Evolutionary conservation across 1,140 invertebrate genomes (phyloP).

Genomic region (Subanguina moxae): DNA sequence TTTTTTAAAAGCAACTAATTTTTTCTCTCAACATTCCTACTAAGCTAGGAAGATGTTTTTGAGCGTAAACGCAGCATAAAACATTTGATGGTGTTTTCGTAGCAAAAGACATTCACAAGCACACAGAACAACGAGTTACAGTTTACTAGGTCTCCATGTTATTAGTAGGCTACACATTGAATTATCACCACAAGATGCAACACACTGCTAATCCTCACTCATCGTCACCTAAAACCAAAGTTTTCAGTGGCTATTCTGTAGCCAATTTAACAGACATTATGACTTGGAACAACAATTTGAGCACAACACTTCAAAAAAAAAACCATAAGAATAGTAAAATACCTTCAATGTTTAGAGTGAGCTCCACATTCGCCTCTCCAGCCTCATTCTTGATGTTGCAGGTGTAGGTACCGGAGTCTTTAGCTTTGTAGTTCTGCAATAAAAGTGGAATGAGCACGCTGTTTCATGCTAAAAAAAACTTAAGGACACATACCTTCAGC

Average conservation of each 20-base stretch:
- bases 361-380: slow-evolving; percentile 94
- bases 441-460: slow-evolving; percentile 2
- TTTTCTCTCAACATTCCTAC: too few species aligned
- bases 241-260: too few species aligned
- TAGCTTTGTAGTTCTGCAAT: slow-evolving; percentile 80
- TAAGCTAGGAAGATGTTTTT: background rate
- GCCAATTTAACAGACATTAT: background rate
- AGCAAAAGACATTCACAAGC: background rate
- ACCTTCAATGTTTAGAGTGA: slow-evolving; percentile 93
- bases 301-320: slow-evolving; percentile 1
- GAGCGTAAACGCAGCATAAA: background rate
- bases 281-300: background rate
- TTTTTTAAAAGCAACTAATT: too few species aligned
- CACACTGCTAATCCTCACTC: background rate
- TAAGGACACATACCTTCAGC: slow-evolving; percentile 52
- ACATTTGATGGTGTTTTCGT: slow-evolving; percentile 9
- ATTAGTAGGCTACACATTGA: too few species aligned
- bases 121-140: background rate
- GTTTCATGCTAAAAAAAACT: slow-evolving; percentile 14
- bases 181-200: too few species aligned
- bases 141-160: background rate
- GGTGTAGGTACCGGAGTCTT: slow-evolving; percentile 92
- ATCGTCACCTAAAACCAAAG: slow-evolving; percentile 13
- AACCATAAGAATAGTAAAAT: background rate
- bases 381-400: slow-evolving; percentile 93